phyloP scores from a whole-genome alignment of 1,140 invertebrate species.

The Copidosoma floridanum region DNA sequence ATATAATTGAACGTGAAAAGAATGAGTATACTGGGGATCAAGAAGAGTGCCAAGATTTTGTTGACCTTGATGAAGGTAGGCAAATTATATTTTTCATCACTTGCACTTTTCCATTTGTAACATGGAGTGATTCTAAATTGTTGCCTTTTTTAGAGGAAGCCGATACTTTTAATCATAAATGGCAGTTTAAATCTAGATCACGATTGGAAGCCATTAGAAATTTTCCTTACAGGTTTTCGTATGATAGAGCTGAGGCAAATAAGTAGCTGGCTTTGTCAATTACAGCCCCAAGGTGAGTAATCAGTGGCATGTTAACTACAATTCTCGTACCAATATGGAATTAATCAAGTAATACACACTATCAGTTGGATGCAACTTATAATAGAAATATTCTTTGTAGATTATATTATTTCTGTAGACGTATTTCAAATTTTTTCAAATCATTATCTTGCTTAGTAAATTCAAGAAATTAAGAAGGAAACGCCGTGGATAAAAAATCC shows the following conservation, averaged over 20 bases:
- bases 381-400: neutral
- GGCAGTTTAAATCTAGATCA: conserved; percentile 59
- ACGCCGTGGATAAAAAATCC: conserved; percentile 2
- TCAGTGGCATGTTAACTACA: too few relatives aligned
- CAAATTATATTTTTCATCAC: neutral
- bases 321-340: too few relatives aligned
- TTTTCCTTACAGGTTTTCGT: conserved; percentile 27
- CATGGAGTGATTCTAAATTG: neutral
- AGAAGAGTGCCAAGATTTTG: conserved; percentile 85
- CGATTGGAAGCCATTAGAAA: conserved; percentile 30
- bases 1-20: conserved; percentile 84
- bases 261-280: conserved; percentile 48
- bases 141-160: conserved; percentile 64
- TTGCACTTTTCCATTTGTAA: neutral
- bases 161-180: conserved; percentile 75
- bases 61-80: conserved; percentile 85
- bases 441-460: conserved; percentile 14
- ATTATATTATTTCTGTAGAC: neutral
- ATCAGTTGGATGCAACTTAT: too few relatives aligned
- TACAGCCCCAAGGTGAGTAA: conserved; percentile 40
- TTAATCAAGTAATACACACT: too few relatives aligned
- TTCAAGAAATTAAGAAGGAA: conserved; percentile 13
- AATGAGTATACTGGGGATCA: conserved; percentile 79
- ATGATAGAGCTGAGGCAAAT: conserved; percentile 34
- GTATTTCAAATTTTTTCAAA: neutral